Percentiles rank a stretch among this genome's conserved stretches.
These are phyloP conservation scores for Zaprionus taronus DNA, from an alignment of 1,140 invertebrate species.

Conservation along the genomic window DNA sequence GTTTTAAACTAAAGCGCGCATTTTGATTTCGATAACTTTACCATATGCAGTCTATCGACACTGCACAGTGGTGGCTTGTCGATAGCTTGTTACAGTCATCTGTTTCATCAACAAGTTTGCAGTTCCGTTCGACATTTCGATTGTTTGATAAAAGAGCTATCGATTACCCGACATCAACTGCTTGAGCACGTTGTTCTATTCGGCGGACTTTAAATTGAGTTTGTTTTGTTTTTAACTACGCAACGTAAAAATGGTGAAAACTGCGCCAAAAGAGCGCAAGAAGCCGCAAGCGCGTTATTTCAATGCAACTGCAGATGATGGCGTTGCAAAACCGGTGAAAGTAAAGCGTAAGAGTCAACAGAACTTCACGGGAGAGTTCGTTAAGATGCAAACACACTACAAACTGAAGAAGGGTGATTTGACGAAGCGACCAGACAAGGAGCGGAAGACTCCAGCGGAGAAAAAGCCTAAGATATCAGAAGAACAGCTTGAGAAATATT, in stretches of 20 bases:
- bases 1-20: constrained; percentile 10
- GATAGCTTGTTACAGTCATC: background rate
- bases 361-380: constrained; percentile 61
- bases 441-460: background rate
- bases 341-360: constrained; percentile 49
- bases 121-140: constrained; percentile 1
- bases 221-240: constrained; percentile 15
- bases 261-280: constrained; percentile 47
- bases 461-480: constrained; percentile 56
- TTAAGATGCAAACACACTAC: constrained; percentile 54
- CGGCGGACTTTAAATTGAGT: constrained; percentile 10
- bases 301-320: constrained; percentile 3
- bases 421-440: background rate
- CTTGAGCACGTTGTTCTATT: constrained; percentile 41
- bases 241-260: constrained; percentile 43
- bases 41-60: background rate
- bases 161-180: background rate
- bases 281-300: constrained; percentile 61
- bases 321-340: constrained; percentile 44
- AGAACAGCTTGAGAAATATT: constrained; percentile 86
- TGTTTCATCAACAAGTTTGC: constrained; percentile 18
- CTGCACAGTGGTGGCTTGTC: background rate
- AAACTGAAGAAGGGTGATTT: constrained; percentile 26
- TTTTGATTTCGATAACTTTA: constrained; percentile 1
- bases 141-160: background rate